Evolutionary conservation across 2,888 invertebrate genomes (phyloP).

Genomic region (Leucozona laternaria): DNA sequence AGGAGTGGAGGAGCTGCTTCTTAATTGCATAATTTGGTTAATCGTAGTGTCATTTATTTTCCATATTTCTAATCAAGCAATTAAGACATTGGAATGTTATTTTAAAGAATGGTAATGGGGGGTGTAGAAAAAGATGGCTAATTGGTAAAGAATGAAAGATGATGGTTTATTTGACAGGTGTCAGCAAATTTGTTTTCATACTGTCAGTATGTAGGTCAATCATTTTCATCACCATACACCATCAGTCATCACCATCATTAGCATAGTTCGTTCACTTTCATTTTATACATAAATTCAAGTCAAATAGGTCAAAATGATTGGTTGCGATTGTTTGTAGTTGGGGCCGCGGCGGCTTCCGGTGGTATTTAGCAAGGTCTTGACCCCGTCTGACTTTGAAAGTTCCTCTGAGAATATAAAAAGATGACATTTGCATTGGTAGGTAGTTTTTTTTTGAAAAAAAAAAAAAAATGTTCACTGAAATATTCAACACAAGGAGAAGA

Average conservation of each 20-base stretch:
- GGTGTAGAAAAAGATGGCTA: not conserved
- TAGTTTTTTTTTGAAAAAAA: not conserved
- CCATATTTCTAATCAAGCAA: slow-evolving; percentile 74
- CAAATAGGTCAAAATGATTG: slow-evolving; percentile 39
- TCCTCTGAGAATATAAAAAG: slow-evolving; percentile 33
- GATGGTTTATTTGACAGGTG: slow-evolving; percentile 36
- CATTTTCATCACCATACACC: slow-evolving; percentile 15
- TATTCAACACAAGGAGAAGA: not conserved
- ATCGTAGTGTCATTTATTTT: slow-evolving; percentile 73
- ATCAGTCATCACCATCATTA: not conserved
- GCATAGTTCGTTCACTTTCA: slow-evolving; percentile 27
- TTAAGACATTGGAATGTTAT: slow-evolving; percentile 66
- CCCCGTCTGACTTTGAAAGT: slow-evolving; percentile 43
- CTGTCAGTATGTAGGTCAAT: slow-evolving; percentile 32
- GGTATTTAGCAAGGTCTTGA: slow-evolving; percentile 42
- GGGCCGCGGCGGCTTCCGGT: slow-evolving; percentile 22
- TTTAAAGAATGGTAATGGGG: slow-evolving; percentile 18
- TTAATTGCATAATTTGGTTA: slow-evolving; percentile 74
- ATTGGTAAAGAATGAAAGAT: slow-evolving; percentile 2
- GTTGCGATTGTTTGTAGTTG: slow-evolving; percentile 21
- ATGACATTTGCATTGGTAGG: slow-evolving; percentile 18
- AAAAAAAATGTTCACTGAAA: no score
- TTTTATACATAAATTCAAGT: slow-evolving; percentile 29
- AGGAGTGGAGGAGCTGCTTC: slow-evolving; percentile 59
- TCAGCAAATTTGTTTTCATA: slow-evolving; percentile 13